Base-by-base conservation (phyloP, 2,797 vertebrate species). In the Centropyge bicolor region DNA sequence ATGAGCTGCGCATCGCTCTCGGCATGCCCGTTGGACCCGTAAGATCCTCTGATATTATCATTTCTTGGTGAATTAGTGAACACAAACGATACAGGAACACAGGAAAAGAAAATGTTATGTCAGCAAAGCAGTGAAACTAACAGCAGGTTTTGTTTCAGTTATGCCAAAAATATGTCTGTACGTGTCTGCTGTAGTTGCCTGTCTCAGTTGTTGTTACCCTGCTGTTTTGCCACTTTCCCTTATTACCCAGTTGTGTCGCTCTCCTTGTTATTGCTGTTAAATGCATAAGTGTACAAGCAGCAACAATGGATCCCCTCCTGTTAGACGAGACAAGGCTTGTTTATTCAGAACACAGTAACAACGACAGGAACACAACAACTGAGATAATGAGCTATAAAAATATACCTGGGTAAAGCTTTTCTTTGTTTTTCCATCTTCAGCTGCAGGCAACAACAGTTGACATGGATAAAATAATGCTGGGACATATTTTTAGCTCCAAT, bases 21-120 rank as follows among this genome's bases (percentile, higher is more conserved):
- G 97, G 97, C 49, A 98, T 99, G 97, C 97, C 97, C 0, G 97
- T 98, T 0, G 97, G 97, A 84, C 96, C 95, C 0, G 98, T 99
- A 88, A 93, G 93, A 80, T 13, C 31, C 20, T 10, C 24, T 9
- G 0, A 59, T 7, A 0, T 24, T 6, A 4, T 10, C 1, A 22
- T 17, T 0, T n/a, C 9, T 3, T 22, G 13, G 12, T 0, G 20
- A 22, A 10, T 48, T 22, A n/a, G 24, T 2, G 14, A 74, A 6
- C 0, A 14, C 27, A 41, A 60, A 27, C 13, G 9, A 3, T 22
- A 14, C 36, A 72, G 27, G 27, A 16, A 1, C 10, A 19, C 7
- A 35, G 17, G 7, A 31, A 57, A 41, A 51, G 12, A 9, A 19
- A 4, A 41, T 11, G 0, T 27, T 31, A 8, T 1, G 3, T n/a